Evolutionary conservation across 2,888 invertebrate genomes (phyloP).

Genomic region (Cryptosula pallasiana): DNA sequence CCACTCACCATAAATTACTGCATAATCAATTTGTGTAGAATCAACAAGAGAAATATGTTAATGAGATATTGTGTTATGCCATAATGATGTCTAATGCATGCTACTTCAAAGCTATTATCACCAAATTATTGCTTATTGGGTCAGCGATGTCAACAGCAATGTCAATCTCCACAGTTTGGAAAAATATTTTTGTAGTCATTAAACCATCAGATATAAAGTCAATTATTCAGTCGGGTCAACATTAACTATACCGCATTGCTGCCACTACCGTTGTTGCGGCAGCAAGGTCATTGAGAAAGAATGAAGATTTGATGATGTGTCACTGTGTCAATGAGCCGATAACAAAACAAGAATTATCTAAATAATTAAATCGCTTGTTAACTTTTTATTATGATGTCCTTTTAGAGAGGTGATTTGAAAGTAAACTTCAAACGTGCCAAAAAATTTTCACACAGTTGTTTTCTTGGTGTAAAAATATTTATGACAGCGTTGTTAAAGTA

Average conservation of each 20-base stretch:
- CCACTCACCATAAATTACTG: not conserved
- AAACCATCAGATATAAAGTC: no score
- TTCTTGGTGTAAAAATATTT: no score
- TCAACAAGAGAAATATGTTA: constrained; percentile 8
- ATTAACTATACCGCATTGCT: no score
- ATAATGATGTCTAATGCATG: not conserved
- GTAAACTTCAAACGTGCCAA: not conserved
- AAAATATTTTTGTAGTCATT: no score
- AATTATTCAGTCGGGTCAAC: no score
- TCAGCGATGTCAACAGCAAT: not conserved
- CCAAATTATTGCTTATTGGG: constrained; percentile 4
- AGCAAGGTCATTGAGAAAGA: not conserved
- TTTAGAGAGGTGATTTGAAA: not conserved
- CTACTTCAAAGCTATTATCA: constrained; percentile 14
- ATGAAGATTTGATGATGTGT: not conserved
- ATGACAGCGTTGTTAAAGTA: no score
- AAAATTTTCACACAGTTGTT: not conserved
- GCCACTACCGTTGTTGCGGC: no score
- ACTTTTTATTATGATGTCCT: not conserved
- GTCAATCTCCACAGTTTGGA: no score
- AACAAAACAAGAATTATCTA: not conserved
- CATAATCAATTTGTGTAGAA: not conserved
- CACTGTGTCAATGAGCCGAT: constrained; percentile 14
- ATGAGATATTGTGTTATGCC: not conserved
- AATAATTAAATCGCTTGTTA: not conserved